Conservation (phyloP, 2,113 vertebrate genomes). For the Xerus inauris region DNA sequence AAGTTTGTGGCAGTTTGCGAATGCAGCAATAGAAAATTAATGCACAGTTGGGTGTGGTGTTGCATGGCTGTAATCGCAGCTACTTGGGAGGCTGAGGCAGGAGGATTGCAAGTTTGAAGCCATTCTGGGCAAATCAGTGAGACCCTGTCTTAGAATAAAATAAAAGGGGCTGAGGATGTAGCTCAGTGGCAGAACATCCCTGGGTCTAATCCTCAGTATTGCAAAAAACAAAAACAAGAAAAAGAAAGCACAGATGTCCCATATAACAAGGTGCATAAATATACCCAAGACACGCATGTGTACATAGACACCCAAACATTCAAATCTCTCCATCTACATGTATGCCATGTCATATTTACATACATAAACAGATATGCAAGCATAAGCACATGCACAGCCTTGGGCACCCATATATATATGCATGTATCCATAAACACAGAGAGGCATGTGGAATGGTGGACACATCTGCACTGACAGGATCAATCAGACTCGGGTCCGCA, state of each 20-base stretch:
- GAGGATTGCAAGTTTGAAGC: background rate
- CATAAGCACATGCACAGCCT: background rate
- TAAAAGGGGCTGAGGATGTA: background rate
- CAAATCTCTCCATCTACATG: background rate
- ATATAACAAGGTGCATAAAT: background rate
- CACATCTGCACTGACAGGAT: background rate
- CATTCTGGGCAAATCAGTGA: background rate
- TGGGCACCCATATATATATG: background rate
- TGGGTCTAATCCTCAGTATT: background rate
- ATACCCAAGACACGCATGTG: background rate
- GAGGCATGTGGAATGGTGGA: background rate
- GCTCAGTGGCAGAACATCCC: background rate
- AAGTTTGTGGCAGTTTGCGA: background rate
- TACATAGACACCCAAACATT: background rate
- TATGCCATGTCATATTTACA: background rate
- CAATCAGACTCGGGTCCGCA: background rate
- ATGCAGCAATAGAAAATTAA: background rate
- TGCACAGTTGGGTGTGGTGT: background rate
- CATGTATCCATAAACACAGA: background rate
- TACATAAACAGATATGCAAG: background rate
- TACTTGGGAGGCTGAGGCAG: background rate
- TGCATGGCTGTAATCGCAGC: background rate
- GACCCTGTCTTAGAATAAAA: background rate
- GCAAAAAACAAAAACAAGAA: background rate
- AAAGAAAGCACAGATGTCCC: background rate